phyloP scores from a whole-genome alignment of 1,140 invertebrate species.

The Drosophila kepulauana region DNA sequence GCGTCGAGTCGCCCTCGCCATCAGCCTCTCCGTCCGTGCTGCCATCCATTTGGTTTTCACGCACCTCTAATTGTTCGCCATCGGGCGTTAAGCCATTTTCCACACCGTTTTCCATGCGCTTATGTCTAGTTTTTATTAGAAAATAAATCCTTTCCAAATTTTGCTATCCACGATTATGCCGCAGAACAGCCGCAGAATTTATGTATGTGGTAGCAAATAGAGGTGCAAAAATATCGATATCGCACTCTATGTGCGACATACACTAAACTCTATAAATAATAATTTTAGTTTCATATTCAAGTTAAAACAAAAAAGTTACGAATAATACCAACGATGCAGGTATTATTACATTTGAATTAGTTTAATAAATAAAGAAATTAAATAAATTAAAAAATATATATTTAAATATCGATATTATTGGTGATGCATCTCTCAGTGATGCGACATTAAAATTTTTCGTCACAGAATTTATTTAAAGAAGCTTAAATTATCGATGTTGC shows the following conservation, averaged over 20 bases:
- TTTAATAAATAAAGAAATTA: no score
- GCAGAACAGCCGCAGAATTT: slow-evolving; percentile 63
- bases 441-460: no score
- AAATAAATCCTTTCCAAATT: slow-evolving; percentile 43
- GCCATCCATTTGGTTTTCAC: slow-evolving; percentile 71
- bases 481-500: not conserved
- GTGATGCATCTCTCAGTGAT: not conserved
- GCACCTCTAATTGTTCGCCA: slow-evolving; percentile 57
- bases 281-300: not conserved
- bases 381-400: not conserved
- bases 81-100: slow-evolving; percentile 70
- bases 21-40: slow-evolving; percentile 69
- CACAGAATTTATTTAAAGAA: no score
- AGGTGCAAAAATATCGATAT: slow-evolving; percentile 28
- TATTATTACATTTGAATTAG: no score
- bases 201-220: slow-evolving; percentile 58
- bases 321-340: no score
- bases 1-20: slow-evolving; percentile 53
- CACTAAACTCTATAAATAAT: slow-evolving; percentile 1
- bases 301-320: no score
- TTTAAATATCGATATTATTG: not conserved
- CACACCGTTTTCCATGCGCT: slow-evolving; percentile 75
- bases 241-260: not conserved
- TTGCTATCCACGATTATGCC: slow-evolving; percentile 49
- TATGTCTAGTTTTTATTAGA: slow-evolving; percentile 34